Evolutionary conservation across 2,888 invertebrate species (phyloP), one percentile per base, ranked within the genome.

Genomic region (Conus canariensis): DNA sequence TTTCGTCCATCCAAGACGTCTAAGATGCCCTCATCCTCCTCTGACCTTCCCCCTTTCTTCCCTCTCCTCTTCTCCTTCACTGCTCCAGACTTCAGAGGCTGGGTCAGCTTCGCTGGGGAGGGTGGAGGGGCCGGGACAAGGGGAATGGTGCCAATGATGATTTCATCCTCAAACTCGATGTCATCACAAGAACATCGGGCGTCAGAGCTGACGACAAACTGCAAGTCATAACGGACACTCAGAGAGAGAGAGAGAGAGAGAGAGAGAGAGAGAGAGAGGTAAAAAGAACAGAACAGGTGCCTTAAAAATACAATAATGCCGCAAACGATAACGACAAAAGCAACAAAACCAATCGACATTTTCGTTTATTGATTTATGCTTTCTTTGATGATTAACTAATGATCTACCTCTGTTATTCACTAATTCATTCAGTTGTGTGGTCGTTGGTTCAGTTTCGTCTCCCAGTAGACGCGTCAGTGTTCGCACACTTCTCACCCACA

Each of bases 111-210:
- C 10, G 83, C n/a, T 88, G 86, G 82, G 45, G 22, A 70, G 58
- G 88, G 60, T 19, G 89, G 87, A 19, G 56, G 88, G 45, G 89
- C 74, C 12, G 87, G 90, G 22, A 91, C 74, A 70, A 92, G 85
- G 59, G 92, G 92, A 22, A 91, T 88, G 64, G 92, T 92, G 14
- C 92, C 92, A 58, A 92, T 91, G 19, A 92, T 88, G 58, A 92
- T 87, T 59, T 92, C 92, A 19, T 92, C 91, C 64, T 92, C 92
- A 56, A 91, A 92, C 85, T 91, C 92, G 19, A 92, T 90, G 74
- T 91, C 91, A 45, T 92, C 92, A 87, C 5, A 64, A 3, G 91
- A 90, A 70, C 92, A 92, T 16, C 74, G 22, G 74, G 91, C 91
- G 58, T 90, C 90, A 74, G 90, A 90, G 16, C 91, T 90, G 19